These are phyloP conservation scores for Callospermophilus lateralis DNA, from an alignment of 2,113 vertebrate species.

Conservation along the genomic window DNA sequence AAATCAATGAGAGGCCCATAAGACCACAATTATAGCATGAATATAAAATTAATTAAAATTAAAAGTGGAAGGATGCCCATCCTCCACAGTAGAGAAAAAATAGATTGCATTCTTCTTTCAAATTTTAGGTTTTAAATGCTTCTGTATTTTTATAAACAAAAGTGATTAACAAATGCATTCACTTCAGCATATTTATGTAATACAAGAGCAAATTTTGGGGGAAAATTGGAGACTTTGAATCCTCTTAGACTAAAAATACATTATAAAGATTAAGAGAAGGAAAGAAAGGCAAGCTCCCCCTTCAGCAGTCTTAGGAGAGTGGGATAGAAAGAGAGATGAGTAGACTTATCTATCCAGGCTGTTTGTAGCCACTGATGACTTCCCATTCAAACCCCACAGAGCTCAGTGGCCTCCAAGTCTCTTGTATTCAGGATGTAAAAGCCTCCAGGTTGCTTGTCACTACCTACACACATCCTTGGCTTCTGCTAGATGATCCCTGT, in stretches of 20 bases:
- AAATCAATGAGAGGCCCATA: slow-evolving; percentile 56
- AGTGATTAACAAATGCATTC: neutral
- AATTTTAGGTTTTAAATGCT: neutral
- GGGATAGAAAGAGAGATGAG: neutral
- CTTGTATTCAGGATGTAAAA: neutral
- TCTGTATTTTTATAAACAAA: neutral
- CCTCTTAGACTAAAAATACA: neutral
- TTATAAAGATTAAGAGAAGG: neutral
- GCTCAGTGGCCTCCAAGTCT: too few relatives aligned
- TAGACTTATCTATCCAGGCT: neutral
- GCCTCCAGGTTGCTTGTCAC: neutral
- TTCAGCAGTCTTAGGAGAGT: neutral
- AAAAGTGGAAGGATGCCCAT: slow-evolving; percentile 49
- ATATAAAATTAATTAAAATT: slow-evolving; percentile 51
- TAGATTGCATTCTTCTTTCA: slow-evolving; percentile 16
- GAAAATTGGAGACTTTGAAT: neutral
- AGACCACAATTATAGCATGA: slow-evolving; percentile 45
- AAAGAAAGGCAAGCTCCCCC: neutral
- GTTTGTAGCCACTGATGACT: neutral
- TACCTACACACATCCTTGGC: neutral
- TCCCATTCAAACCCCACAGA: neutral
- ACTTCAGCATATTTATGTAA: neutral
- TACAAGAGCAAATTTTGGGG: neutral
- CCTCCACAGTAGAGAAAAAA: neutral
- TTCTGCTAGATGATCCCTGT: neutral